Evolutionary conservation across 2,797 vertebrate genomes (phyloP), one percentile per base, ranked within the genome.

Genomic region (Telmatherina bonti): DNA sequence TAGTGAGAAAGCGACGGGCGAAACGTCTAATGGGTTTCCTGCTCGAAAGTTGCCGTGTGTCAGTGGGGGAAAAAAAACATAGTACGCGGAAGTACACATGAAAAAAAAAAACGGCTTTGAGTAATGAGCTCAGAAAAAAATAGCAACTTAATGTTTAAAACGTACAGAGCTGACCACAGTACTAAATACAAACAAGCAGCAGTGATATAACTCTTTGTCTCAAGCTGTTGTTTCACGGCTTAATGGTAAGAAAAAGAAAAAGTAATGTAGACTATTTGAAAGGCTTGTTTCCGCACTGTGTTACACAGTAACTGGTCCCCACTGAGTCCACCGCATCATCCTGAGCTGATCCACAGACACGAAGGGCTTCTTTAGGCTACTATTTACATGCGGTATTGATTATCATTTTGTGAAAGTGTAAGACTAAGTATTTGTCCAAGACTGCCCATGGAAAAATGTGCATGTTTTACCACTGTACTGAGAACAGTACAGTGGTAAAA

Each of bases 41-140:
- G 90, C 81, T 88, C 81, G 81, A 93, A 93, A 95, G 89, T 94
- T 93, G 90, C 83, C 85, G 84, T 84, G 86, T 88, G 90, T 93
- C 91, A 90, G 77, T 79, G 70, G 71, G 70, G 36, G 62, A n/a
- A 81, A 82, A 88, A 87, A 76, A 84, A 88, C 81, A 93, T 84
- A 92, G 88, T 86, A 95, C 86, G 90, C 94, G 94, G 94, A 95
- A 95, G 93, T 94, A 84, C 76, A 81, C 82, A 76, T 83, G 45
- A 65, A 65, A 64, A 33, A 38, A 54, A 41, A 65, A 41, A 67
- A 68, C 30, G 24, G 1, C 18, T 20, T 30, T 29, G 36, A 43
- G 57, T 58, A 54, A 51, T 7, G 38, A 55, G 38, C 43, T 38
- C 53, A 5, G 30, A 16, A 15, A 22, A 51, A 52, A 52, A 9